A percentile compares a stretch with the other conserved stretches of the same genome.
phyloP scores from a whole-genome alignment of 2,888 invertebrate genomes.

The Elaeidobius kamerunicus region DNA sequence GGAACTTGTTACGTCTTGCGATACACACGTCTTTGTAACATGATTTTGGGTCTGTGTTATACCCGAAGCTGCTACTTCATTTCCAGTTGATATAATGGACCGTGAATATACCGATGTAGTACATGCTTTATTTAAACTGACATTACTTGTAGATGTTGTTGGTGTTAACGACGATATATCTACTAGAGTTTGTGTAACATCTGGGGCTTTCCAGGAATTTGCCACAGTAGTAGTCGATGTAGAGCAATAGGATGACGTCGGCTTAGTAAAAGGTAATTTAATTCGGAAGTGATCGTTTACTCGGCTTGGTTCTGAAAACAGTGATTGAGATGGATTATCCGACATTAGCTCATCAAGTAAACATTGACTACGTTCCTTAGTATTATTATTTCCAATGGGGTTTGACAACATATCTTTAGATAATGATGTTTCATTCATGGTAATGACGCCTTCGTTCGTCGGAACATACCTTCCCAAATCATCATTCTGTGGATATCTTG shows the following conservation, averaged over 20 bases:
- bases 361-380: conserved; percentile 4
- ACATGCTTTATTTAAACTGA: too few relatives aligned
- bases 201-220: too few relatives aligned
- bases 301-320: not conserved
- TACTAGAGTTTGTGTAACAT: too few relatives aligned
- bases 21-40: too few relatives aligned
- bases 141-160: too few relatives aligned
- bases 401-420: not conserved
- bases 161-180: too few relatives aligned
- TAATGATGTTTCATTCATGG: not conserved
- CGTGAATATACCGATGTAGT: too few relatives aligned
- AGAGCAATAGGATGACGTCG: not conserved
- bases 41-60: too few relatives aligned
- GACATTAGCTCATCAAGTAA: conserved; percentile 4
- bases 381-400: not conserved
- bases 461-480: not conserved
- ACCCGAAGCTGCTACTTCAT: too few relatives aligned
- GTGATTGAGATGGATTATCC: not conserved
- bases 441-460: not conserved
- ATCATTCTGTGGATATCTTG: not conserved
- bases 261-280: conserved; percentile 8
- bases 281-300: conserved; percentile 7
- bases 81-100: too few relatives aligned
- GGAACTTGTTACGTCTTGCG: too few relatives aligned
- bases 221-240: not conserved